Evolutionary conservation across 2,797 vertebrate species (phyloP).

Genomic region (Myotis daubentonii): DNA sequence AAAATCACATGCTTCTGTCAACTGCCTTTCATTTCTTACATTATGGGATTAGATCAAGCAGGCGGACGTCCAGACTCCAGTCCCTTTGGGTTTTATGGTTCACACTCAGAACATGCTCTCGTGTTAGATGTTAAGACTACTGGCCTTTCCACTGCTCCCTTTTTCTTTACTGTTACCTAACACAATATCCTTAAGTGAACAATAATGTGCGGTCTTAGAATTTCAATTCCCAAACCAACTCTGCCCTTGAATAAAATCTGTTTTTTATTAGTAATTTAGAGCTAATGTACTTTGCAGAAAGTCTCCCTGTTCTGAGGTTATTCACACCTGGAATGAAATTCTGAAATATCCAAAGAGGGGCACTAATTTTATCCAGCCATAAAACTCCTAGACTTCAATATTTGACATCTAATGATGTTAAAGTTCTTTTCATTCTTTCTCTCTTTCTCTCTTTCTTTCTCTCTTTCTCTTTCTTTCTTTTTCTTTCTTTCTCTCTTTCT

Average conservation of each 20-base stretch:
- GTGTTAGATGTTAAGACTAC: neutral
- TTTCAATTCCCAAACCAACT: constrained; percentile 56
- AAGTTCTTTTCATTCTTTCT: neutral
- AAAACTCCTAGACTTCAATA: constrained; percentile 40
- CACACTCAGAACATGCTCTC: neutral
- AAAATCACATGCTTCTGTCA: neutral
- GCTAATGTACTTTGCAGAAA: constrained; percentile 76
- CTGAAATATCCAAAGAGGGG: constrained; percentile 38
- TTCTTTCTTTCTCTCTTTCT: neutral
- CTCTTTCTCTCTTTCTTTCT: fast-evolving
- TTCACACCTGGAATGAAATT: constrained; percentile 73
- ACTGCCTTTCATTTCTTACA: neutral
- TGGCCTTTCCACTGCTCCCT: neutral
- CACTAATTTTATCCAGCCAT: constrained; percentile 30
- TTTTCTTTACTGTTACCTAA: neutral
- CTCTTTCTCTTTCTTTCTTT: fast-evolving
- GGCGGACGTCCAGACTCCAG: neutral
- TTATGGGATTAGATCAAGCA: constrained; percentile 8
- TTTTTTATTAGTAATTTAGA: constrained; percentile 69
- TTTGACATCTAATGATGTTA: neutral
- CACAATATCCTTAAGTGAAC: neutral
- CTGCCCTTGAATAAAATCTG: constrained; percentile 56
- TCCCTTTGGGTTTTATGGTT: neutral
- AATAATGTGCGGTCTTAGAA: constrained; percentile 47
- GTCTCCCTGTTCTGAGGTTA: constrained; percentile 45